Evolutionary conservation across 2,888 invertebrate species (phyloP).

Genomic region (Drosophila crucigera): DNA sequence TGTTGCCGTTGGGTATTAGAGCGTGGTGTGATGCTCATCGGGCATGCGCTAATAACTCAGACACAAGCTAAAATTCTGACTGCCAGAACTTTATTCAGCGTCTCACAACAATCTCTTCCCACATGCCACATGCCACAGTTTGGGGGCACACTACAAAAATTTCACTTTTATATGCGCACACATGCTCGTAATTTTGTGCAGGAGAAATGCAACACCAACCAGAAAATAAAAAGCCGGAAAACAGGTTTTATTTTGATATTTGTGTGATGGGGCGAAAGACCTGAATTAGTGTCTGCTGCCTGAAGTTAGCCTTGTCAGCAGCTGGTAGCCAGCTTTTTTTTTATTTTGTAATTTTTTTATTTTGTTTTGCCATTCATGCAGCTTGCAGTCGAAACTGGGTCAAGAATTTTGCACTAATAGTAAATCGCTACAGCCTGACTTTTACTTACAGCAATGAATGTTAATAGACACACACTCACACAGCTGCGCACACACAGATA

Average conservation of each 20-base stretch:
- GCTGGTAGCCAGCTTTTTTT: constrained; percentile 38
- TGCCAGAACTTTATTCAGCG: constrained; percentile 41
- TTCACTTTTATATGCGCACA: constrained; percentile 71
- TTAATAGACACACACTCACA: constrained; percentile 18
- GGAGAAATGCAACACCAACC: constrained; percentile 52
- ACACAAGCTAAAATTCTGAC: constrained; percentile 30
- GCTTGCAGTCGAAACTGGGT: constrained; percentile 57
- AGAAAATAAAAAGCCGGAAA: constrained; percentile 28
- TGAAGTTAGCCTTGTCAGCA: constrained; percentile 47
- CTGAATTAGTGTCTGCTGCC: not conserved
- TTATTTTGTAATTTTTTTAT: constrained; percentile 12
- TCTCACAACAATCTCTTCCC: constrained; percentile 15
- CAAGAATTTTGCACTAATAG: constrained; percentile 59
- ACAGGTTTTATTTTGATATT: constrained; percentile 59
- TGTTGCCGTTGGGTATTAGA: constrained; percentile 54
- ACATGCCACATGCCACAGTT: constrained; percentile 27
- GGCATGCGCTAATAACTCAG: constrained; percentile 77
- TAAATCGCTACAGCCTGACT: constrained; percentile 9
- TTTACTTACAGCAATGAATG: constrained; percentile 44
- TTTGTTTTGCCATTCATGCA: constrained; percentile 24
- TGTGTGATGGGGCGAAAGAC: constrained; percentile 24
- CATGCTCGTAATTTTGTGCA: constrained; percentile 29
- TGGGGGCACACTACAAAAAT: constrained; percentile 43
- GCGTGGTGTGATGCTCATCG: constrained; percentile 70
- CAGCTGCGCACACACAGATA: not conserved